phyloP scores from a whole-genome alignment of 1,140 invertebrate genomes.

The Wasmannia auropunctata region DNA sequence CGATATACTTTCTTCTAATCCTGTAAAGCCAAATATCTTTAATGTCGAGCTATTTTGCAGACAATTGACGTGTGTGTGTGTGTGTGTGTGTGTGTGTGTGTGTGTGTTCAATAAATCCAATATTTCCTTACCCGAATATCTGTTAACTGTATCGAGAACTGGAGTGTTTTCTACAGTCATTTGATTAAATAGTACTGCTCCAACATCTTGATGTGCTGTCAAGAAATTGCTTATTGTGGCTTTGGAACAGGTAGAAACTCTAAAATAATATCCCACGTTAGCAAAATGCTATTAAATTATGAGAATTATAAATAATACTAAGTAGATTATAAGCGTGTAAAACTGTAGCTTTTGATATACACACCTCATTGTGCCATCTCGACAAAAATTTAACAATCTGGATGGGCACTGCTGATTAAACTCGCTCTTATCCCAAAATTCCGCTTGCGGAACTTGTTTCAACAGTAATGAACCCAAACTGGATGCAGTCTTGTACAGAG shows the following conservation, averaged over 20 bases:
- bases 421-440: constrained; percentile 86
- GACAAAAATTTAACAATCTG: constrained; percentile 85
- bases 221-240: constrained; percentile 86
- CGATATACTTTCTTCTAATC: constrained; percentile 76
- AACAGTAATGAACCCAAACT: constrained; percentile 82
- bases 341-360: constrained; percentile 26
- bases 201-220: constrained; percentile 86
- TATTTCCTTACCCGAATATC: constrained; percentile 85
- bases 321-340: background rate
- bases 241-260: constrained; percentile 86
- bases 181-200: constrained; percentile 85
- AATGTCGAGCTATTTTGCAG: constrained; percentile 18
- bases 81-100: too few relatives aligned
- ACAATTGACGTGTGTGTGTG: background rate
- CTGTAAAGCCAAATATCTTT: constrained; percentile 62
- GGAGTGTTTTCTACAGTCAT: constrained; percentile 84
- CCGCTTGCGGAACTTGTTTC: constrained; percentile 83
- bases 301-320: background rate
- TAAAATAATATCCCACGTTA: constrained; percentile 56
- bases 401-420: constrained; percentile 86
- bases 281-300: background rate
- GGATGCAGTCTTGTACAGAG: constrained; percentile 85
- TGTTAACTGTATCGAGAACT: constrained; percentile 86
- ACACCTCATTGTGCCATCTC: constrained; percentile 83
- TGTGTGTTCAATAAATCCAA: background rate